Evolutionary conservation across 2,797 vertebrate genomes (phyloP), one percentile per base, ranked within the genome.

Genomic region (Tachyglossus aculeatus): DNA sequence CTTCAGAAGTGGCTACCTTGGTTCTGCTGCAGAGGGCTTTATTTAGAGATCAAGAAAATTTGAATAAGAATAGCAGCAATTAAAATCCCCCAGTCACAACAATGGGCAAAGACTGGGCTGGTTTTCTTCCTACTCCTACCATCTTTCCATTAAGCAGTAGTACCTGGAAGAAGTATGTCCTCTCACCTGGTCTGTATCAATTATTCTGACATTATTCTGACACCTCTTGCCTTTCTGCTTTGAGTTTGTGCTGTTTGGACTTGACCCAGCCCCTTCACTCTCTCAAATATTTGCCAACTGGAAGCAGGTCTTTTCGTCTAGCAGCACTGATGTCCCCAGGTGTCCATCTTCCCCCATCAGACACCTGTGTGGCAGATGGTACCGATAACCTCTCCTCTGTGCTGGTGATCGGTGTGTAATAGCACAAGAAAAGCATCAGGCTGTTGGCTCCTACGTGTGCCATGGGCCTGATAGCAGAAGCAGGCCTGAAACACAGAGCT

Each of bases 321-420:
- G 51, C 43, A 18, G 51, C 64, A 52, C 37, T 60, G 54, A 12
- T 7, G 54, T 22, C 54, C 25, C n/a, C 27, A 8, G 25, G 53
- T 52, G 45, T 32, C 41, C n/a, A 1, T 18, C 41, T 75, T 14
- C 32, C 38, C 47, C n/a, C n/a, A n/a, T n/a, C n/a, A n/a, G n/a
- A n/a, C n/a, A n/a, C n/a, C n/a, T 70, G 39, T 44, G 69, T 48
- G 74, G 69, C 83, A 77, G 78, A 74, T 80, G 81, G 77, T 70
- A 13, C 0, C 25, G 60, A 58, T 18, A 54, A 67, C 57, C 63
- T 74, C 71, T 60, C 74, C 37, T 34, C 1, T 1, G 40, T 82
- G 77, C 56, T 31, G 7, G 22, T 3, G 0, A 8, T 19, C 52
- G 44, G 12, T 18, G 74, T 63, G 55, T n/a, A n/a, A n/a, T 48